Evolutionary conservation across 1,140 invertebrate genomes (phyloP).

Genomic region (Drosophila eugracilis): DNA sequence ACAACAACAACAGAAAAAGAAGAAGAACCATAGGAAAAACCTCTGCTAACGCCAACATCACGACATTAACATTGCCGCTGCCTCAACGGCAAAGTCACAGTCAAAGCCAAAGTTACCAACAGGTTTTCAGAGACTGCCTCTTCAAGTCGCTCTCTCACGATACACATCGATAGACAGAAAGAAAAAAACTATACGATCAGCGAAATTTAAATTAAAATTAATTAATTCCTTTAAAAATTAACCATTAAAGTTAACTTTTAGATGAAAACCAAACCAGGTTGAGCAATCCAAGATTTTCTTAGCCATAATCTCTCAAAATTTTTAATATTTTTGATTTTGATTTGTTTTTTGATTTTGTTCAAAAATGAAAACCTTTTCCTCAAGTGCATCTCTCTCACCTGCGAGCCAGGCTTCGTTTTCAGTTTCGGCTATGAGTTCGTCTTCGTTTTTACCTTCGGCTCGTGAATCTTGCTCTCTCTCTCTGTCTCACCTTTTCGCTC

Average conservation of each 20-base stretch:
- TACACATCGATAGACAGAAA: background rate
- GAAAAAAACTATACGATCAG: background rate
- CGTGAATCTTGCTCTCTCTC: slow-evolving; percentile 10
- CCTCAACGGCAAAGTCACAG: slow-evolving; percentile 74
- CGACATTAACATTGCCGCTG: slow-evolving; percentile 53
- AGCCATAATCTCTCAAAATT: no score
- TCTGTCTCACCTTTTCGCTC: background rate
- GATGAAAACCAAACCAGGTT: no score
- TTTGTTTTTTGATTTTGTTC: background rate
- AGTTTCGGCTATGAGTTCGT: slow-evolving; percentile 16
- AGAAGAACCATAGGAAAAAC: slow-evolving; percentile 16
- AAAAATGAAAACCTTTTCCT: background rate
- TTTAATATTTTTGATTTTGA: background rate
- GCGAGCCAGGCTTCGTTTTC: slow-evolving; percentile 14
- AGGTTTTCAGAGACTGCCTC: slow-evolving; percentile 43
- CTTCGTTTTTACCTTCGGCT: slow-evolving; percentile 33
- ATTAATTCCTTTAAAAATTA: no score
- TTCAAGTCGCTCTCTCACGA: slow-evolving; percentile 21
- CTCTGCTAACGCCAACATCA: slow-evolving; percentile 44
- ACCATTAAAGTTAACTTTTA: no score
- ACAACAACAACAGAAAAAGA: slow-evolving; percentile 4
- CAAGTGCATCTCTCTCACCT: slow-evolving; percentile 15
- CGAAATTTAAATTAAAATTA: no score
- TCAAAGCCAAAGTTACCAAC: slow-evolving; percentile 75
- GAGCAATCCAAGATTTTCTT: no score